phyloP scores from a whole-genome alignment of 2,888 invertebrate species.

The Drosophila putrida region DNA sequence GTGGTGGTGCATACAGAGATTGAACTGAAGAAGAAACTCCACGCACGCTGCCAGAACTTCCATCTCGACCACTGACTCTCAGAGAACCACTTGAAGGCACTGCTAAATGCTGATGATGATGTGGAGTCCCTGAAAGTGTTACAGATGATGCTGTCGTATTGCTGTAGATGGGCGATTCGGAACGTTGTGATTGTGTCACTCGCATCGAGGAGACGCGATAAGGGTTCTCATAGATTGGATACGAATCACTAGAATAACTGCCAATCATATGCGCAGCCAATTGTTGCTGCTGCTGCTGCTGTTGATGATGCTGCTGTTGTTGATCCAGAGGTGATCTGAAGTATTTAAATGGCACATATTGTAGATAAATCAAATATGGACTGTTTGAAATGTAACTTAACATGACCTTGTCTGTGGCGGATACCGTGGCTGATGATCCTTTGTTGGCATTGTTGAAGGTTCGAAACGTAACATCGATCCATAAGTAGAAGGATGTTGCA shows the following conservation, averaged over 20 bases:
- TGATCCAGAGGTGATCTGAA: slow-evolving; percentile 60
- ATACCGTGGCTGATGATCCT: slow-evolving; percentile 67
- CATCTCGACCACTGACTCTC: slow-evolving; percentile 56
- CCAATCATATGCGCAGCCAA: slow-evolving; percentile 60
- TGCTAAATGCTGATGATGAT: slow-evolving; percentile 59
- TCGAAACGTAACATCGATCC: slow-evolving; percentile 70
- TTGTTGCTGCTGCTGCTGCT: slow-evolving; percentile 40
- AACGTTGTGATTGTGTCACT: slow-evolving; percentile 79
- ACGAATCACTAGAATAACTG: slow-evolving; percentile 84
- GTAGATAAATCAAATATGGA: background rate
- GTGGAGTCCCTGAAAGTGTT: slow-evolving; percentile 55
- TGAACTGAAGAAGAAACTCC: slow-evolving; percentile 75
- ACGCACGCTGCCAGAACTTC: slow-evolving; percentile 63
- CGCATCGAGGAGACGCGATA: slow-evolving; percentile 82
- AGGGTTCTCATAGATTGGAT: slow-evolving; percentile 87
- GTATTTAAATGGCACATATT: background rate
- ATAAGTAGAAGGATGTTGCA: slow-evolving; percentile 56
- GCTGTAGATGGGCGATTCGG: slow-evolving; percentile 87
- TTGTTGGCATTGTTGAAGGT: slow-evolving; percentile 57
- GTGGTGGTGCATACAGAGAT: slow-evolving; percentile 67
- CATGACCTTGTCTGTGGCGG: slow-evolving; percentile 56
- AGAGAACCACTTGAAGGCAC: slow-evolving; percentile 59
- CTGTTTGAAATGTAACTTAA: background rate
- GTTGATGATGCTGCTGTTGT: slow-evolving; percentile 39
- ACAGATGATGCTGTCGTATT: slow-evolving; percentile 85